A percentile compares a stretch with the other conserved stretches of the same genome.
Conservation (phyloP, 1,140 invertebrate species). For the Zaprionus ghesquierei region DNA sequence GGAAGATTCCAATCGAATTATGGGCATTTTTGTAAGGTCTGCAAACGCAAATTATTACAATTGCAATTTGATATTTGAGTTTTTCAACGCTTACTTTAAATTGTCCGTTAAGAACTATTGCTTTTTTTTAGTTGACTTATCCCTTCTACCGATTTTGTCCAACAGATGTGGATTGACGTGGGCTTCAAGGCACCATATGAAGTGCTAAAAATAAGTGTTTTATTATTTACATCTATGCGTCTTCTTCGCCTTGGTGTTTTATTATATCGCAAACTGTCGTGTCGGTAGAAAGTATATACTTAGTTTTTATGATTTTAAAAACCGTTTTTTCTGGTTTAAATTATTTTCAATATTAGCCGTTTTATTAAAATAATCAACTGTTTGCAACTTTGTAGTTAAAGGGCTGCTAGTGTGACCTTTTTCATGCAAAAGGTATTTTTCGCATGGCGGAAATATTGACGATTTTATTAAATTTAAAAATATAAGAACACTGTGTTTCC, state of each 20-base stretch:
- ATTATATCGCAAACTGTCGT: slow-evolving; percentile 1
- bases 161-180: slow-evolving; percentile 11
- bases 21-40: slow-evolving; percentile 88
- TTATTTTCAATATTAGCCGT: not conserved
- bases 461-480: not conserved
- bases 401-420: slow-evolving; percentile 12
- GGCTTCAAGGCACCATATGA: slow-evolving; percentile 35
- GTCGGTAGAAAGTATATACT: not conserved
- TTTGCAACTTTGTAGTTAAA: not conserved
- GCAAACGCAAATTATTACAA: not conserved
- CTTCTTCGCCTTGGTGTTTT: not conserved
- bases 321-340: not conserved
- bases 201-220: slow-evolving; percentile 41
- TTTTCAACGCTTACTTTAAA: not conserved
- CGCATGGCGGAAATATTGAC: not conserved
- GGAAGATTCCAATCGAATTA: slow-evolving; percentile 93
- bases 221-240: slow-evolving; percentile 23
- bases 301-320: not conserved
- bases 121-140: not conserved
- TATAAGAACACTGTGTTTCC: not conserved
- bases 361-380: not conserved
- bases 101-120: not conserved
- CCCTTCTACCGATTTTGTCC: slow-evolving; percentile 5
- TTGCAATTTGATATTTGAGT: not conserved
- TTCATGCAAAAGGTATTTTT: not conserved